Conservation (phyloP, 2,113 vertebrate species). For the Lamprologus speciosus region DNA sequence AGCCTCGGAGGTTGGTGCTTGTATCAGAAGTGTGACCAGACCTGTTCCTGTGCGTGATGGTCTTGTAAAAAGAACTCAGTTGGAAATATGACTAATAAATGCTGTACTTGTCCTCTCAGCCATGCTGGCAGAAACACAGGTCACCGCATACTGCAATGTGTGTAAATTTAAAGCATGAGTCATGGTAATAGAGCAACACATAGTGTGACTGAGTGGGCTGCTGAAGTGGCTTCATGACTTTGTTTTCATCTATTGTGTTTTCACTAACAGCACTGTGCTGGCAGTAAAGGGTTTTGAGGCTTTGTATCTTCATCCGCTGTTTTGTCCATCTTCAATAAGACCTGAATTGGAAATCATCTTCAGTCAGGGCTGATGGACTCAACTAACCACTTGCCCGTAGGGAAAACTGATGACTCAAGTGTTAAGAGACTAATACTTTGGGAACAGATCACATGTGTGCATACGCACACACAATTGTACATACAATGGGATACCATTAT, state of each 20-base stretch:
- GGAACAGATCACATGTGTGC: background rate
- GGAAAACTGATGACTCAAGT: background rate
- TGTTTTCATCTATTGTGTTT: background rate
- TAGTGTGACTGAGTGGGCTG: background rate
- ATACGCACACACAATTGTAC: background rate
- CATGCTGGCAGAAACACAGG: background rate
- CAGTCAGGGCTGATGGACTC: background rate
- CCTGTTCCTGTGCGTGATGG: background rate
- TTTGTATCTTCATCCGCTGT: background rate
- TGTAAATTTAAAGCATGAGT: constrained; percentile 19
- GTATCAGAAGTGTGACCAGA: background rate
- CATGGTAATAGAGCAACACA: background rate
- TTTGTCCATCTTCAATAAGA: background rate
- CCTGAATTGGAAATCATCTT: background rate
- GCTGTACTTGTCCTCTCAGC: background rate
- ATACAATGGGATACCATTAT: constrained; percentile 14
- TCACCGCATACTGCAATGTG: constrained; percentile 21
- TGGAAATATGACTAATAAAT: background rate
- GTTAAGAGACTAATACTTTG: background rate
- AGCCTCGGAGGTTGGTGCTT: background rate
- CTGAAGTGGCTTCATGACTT: background rate
- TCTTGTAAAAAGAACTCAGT: background rate
- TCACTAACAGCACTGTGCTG: background rate
- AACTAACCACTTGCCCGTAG: background rate
- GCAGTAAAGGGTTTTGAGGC: background rate